A percentile compares a stretch with the other conserved stretches of the same genome.
phyloP scores from a whole-genome alignment of 2,888 invertebrate genomes.

The Polia nebulosa region DNA sequence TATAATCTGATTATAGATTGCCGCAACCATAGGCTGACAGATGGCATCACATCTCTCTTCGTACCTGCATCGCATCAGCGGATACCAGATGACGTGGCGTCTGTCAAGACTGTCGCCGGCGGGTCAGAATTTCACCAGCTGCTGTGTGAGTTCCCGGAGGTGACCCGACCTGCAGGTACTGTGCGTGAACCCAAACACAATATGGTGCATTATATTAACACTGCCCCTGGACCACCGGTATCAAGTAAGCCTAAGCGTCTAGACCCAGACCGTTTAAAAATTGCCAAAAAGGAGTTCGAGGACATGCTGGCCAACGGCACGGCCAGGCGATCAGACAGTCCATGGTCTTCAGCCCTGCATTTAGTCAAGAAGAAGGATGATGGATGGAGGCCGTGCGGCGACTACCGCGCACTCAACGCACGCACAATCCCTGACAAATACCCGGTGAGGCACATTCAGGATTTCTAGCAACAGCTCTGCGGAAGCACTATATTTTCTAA shows the following conservation, averaged over 20 bases:
- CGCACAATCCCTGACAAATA: neutral
- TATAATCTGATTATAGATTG: slow-evolving; percentile 11
- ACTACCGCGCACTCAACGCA: neutral
- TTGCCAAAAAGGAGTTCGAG: no score
- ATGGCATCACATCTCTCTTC: slow-evolving; percentile 1
- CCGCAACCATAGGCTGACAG: slow-evolving; percentile 2
- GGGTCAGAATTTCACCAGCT: slow-evolving; percentile 6
- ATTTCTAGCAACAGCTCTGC: no score
- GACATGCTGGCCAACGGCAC: no score
- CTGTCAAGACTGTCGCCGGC: slow-evolving; percentile 14
- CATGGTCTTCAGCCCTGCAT: slow-evolving; percentile 1
- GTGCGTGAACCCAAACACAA: neutral
- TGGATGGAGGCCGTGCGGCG: slow-evolving; percentile 1
- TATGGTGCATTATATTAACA: neutral
- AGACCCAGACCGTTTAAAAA: neutral
- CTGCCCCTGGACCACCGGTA: neutral
- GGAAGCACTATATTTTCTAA: no score
- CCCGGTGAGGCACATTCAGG: slow-evolving; percentile 1
- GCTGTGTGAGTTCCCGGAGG: slow-evolving; percentile 4
- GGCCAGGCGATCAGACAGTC: no score
- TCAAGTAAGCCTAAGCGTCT: neutral
- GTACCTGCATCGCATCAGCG: neutral
- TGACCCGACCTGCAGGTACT: neutral
- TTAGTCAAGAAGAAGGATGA: slow-evolving; percentile 1
- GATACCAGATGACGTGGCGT: slow-evolving; percentile 8